Evolutionary conservation across 2,113 vertebrate species (phyloP).

Genomic region (Muntiacus reevesi): DNA sequence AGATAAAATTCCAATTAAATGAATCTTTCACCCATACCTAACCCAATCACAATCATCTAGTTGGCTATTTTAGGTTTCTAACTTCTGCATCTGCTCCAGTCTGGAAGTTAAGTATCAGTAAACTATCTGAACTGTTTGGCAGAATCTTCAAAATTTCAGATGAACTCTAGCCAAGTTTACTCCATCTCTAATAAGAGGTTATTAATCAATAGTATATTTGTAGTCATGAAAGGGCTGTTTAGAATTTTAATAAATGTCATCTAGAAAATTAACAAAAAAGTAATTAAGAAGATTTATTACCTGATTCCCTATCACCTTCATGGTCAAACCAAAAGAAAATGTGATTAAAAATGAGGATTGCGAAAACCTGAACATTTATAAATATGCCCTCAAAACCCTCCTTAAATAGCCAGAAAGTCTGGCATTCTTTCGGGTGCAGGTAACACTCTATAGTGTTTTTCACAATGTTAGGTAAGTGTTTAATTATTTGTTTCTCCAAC

Average conservation of each 20-base stretch:
- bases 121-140: not conserved
- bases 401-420: not conserved
- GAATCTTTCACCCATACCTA: not conserved
- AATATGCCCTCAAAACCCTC: not conserved
- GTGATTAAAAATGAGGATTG: slow-evolving; percentile 15
- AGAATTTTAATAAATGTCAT: slow-evolving; percentile 77
- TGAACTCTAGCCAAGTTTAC: slow-evolving; percentile 56
- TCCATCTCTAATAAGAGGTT: slow-evolving; percentile 65
- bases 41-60: not conserved
- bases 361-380: not conserved
- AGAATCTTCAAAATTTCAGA: slow-evolving; percentile 48
- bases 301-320: slow-evolving; percentile 65
- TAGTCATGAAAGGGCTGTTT: slow-evolving; percentile 60
- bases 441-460: not conserved
- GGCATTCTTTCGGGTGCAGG: not conserved
- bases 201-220: slow-evolving; percentile 73
- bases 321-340: slow-evolving; percentile 58
- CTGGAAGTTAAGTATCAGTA: not conserved
- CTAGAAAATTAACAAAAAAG: slow-evolving; percentile 75
- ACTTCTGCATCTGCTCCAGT: not conserved
- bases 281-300: slow-evolving; percentile 75
- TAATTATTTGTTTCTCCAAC: not conserved
- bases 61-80: not conserved
- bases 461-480: not conserved
- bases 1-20: not conserved